Percentiles rank a stretch among this genome's conserved stretches.
phyloP scores from a whole-genome alignment of 2,113 vertebrate species.

The Lycaon pictus region DNA sequence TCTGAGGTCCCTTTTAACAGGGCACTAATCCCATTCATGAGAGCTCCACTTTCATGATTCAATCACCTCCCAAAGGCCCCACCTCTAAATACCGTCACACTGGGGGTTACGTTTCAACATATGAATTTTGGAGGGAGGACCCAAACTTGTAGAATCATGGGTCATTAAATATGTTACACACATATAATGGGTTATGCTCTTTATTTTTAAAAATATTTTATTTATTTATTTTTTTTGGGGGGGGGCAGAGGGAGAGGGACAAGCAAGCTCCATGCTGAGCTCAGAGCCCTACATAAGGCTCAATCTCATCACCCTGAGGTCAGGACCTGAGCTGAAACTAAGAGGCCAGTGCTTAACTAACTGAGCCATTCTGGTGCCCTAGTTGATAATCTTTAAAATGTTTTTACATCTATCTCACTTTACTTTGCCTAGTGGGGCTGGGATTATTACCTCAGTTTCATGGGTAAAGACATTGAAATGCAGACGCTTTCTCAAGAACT shows the following conservation, averaged over 20 bases:
- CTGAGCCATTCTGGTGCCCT: background rate
- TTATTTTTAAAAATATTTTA: background rate
- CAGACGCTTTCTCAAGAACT: background rate
- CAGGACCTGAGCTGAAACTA: background rate
- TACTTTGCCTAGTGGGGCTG: background rate
- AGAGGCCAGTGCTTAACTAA: background rate
- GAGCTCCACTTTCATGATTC: background rate
- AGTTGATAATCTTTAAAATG: background rate
- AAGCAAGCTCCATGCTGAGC: background rate
- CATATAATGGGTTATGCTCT: background rate
- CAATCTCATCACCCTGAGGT: background rate
- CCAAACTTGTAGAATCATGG: background rate
- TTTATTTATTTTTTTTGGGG: background rate
- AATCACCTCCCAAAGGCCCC: background rate
- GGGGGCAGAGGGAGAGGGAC: background rate
- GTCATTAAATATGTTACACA: background rate
- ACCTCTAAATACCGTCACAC: background rate
- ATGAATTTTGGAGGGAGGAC: background rate
- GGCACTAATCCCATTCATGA: background rate
- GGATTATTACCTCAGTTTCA: background rate
- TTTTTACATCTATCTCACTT: background rate
- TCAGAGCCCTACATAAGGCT: background rate
- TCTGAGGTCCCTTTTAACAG: background rate
- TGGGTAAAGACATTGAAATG: slow-evolving; percentile 2
- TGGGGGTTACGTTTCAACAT: background rate